Base-by-base conservation (phyloP, 2,888 invertebrate genomes). In the Nowickia ferox region DNA sequence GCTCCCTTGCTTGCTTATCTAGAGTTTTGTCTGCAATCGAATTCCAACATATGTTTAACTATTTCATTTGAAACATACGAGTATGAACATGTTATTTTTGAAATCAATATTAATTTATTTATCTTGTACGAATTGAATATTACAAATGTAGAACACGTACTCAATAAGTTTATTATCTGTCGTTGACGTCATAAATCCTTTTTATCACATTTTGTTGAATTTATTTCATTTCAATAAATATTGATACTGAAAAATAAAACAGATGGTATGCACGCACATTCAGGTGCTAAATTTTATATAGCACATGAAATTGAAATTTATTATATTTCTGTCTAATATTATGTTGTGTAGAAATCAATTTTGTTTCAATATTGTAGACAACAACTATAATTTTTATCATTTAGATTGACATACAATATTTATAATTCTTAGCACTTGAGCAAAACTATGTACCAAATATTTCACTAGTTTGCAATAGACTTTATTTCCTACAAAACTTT, bases 81-180 rank as follows among this genome's bases (percentile, higher is more conserved):
- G 1, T 22, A 38, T 19, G 9, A 66, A 68, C 17, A 68, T 77
- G 30, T 75, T 48, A 1, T 15, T n/a, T 15, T n/a, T 15, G 19
- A 42, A 30, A 40, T n/a, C 2, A 65, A 44, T 66, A 57, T 53
- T 61, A 9, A 38, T 42, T 17, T 61, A 68, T 61, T 77, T 65
- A 85, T 74, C 48, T 40, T 63, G n/a, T 65, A 55, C 53, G 11
- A 59, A 57, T 74, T 19, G 48, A 38, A 68, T 10, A 83, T 83
- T 59, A 59, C 71, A 81, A 81, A 81, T 81, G 72, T 81, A 74
- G 68, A 77, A 61, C 86, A 86, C 86, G 86, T 86, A 61, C 22
- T 61, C 57, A 66, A 61, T 83, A 11, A 66, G 19, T 22, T 48
- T 66, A 13, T 59, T 82, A 79, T 76, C 59, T 48, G n/a, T n/a